A percentile compares a stretch with the other conserved stretches of the same genome.
phyloP scores from a whole-genome alignment of 2,113 vertebrate genomes.

The Galeopterus variegatus region DNA sequence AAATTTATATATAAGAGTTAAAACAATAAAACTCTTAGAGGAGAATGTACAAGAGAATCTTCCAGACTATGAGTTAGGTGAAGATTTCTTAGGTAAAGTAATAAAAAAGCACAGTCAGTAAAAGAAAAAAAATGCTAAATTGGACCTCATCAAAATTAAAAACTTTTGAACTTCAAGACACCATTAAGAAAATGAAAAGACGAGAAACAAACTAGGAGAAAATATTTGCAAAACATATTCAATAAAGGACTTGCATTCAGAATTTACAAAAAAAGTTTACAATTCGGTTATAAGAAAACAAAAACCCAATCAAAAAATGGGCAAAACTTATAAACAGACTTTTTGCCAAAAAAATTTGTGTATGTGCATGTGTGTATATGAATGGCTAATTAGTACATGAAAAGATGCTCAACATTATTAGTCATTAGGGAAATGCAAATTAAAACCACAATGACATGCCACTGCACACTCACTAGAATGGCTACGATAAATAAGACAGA shows the following conservation, averaged over 20 bases:
- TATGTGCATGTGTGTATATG: background rate
- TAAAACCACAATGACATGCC: background rate
- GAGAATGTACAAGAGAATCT: background rate
- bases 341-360: background rate
- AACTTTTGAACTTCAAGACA: background rate
- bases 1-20: background rate
- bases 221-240: background rate
- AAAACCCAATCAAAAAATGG: background rate
- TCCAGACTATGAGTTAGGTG: background rate
- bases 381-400: background rate
- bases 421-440: conserved; percentile 23
- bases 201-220: background rate
- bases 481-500: background rate
- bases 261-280: background rate
- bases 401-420: background rate
- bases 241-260: background rate
- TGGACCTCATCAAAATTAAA: conserved; percentile 28
- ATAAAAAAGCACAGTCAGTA: background rate
- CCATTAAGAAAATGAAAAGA: conserved; percentile 1
- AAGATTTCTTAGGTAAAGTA: background rate
- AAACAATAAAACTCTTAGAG: conserved; percentile 28
- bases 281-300: background rate
- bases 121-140: background rate
- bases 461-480: background rate
- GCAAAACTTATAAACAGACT: background rate